Evolutionary conservation across 2,797 vertebrate species (phyloP), one percentile per base, ranked within the genome.

Genomic region (Huso huso): DNA sequence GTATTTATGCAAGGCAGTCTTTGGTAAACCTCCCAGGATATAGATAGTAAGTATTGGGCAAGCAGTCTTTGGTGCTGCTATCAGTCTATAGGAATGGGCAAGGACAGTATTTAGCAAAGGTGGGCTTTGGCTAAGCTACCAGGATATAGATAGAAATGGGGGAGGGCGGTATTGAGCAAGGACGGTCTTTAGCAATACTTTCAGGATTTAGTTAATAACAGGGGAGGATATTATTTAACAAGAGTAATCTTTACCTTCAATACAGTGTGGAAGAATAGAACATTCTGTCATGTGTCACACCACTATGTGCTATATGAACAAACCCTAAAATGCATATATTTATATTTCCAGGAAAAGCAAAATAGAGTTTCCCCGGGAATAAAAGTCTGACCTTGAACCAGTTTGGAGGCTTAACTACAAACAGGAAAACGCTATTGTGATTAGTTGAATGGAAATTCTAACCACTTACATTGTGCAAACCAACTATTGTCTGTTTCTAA

Each of bases 401-500:
- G 8, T 23, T 62, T 7, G 13, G 9, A 9, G 8, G 48, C 4
- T 62, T 62, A 15, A 37, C 18, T 62, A 48, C 13, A 62, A 48
- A 62, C 61, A 23, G 15, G 13, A 62, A 15, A 62, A 62, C 10
- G 61, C 8, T 37, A 62, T 62, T 62, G 15, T n/a, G 7, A 61
- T 23, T 9, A 10, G 55, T 6, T 62, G 61, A 37, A 48, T 37
- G 18, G 6, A 23, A 23, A 37, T 62, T 18, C 61, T 18, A 62
- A 12, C 61, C 18, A 37, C 48, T 62, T 23, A 37, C 13, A 37
- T 18, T 48, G 61, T 23, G 23, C 61, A 15, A 18, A 48, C 23
- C 7, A 62, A 62, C 13, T 62, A 10, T 62, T 62, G 48, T 60
- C 12, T n/a, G 58, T 62, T 48, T 48, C 8, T 37, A 62, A 62